Conservation (phyloP, 2,113 vertebrate species). For the Bolborhynchus lineola region DNA sequence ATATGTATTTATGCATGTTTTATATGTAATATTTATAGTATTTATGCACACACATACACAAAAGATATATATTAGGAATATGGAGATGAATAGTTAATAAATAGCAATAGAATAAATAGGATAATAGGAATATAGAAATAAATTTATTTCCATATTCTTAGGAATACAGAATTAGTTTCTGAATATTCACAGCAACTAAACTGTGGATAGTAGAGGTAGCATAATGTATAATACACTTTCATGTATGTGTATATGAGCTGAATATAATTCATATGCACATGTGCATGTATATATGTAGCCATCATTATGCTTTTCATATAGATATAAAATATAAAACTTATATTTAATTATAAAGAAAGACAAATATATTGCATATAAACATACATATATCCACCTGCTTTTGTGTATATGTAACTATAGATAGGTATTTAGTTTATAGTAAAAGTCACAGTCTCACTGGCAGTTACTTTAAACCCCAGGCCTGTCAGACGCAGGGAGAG, state of each 20-base stretch:
- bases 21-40: accelerated
- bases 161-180: neutral
- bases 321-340: no score
- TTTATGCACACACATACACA: neutral
- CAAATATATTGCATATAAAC: neutral
- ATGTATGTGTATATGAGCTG: neutral
- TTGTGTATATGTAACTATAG: neutral
- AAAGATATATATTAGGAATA: accelerated
- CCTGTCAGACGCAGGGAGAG: neutral
- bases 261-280: neutral
- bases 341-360: neutral
- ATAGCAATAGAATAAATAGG: neutral
- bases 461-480: neutral
- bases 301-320: neutral
- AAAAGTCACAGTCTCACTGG: neutral
- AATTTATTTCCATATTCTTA: neutral
- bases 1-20: neutral
- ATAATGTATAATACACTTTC: accelerated
- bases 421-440: neutral
- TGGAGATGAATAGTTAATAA: neutral
- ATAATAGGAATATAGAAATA: neutral
- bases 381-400: neutral
- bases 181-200: neutral
- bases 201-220: accelerated
- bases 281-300: neutral